These are phyloP conservation scores for Cantharis rufa DNA, from an alignment of 2,888 invertebrate species.

Conservation along the genomic window DNA sequence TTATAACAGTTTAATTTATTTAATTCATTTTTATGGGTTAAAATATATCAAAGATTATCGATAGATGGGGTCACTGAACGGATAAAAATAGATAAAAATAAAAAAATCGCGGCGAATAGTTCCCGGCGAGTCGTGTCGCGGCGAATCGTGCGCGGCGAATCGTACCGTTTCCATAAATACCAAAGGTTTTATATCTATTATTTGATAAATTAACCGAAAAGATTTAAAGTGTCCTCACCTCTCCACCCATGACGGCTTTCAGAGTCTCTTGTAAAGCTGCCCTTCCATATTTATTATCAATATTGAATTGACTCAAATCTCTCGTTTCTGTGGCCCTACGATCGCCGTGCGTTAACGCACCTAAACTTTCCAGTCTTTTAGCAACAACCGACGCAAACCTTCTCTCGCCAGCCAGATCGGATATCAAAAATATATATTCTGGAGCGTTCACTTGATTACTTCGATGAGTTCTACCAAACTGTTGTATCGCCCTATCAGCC, in stretches of 20 bases:
- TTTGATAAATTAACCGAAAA: too few relatives aligned
- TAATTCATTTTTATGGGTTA: too few relatives aligned
- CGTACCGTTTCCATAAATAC: too few relatives aligned
- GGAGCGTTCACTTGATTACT: conserved; percentile 92
- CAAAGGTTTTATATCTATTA: too few relatives aligned
- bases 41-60: too few relatives aligned
- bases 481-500: conserved; percentile 98
- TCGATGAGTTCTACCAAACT: conserved; percentile 76
- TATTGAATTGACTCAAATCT: conserved; percentile 97
- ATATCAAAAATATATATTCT: conserved; percentile 98
- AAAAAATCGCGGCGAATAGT: too few relatives aligned
- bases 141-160: too few relatives aligned
- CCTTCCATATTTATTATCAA: conserved; percentile 97
- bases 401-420: conserved; percentile 96
- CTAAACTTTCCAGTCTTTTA: conserved; percentile 82
- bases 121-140: too few relatives aligned
- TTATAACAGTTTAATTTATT: too few relatives aligned
- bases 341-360: conserved; percentile 98
- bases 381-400: conserved; percentile 97
- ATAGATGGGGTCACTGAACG: too few relatives aligned
- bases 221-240: conserved; percentile 50
- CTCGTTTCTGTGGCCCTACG: conserved; percentile 95
- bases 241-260: conserved; percentile 92
- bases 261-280: conserved; percentile 92
- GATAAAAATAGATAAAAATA: too few relatives aligned